phyloP scores from a whole-genome alignment of 2,797 vertebrate species.

The Cuniculus paca region DNA sequence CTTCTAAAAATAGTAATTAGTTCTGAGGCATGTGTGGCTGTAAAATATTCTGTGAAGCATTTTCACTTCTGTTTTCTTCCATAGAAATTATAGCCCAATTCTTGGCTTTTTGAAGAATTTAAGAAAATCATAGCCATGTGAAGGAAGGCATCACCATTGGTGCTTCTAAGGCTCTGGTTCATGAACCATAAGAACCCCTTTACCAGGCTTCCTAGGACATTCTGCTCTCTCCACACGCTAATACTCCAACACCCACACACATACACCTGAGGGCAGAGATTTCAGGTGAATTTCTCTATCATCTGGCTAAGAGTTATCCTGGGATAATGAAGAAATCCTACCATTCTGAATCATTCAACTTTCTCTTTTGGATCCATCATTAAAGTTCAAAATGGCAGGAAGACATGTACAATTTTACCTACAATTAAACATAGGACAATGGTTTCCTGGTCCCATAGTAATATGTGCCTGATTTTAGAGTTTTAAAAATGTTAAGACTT shows the following conservation, averaged over 20 bases:
- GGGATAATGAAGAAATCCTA: neutral
- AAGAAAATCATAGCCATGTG: neutral
- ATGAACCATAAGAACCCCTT: neutral
- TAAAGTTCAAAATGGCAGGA: neutral
- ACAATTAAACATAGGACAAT: neutral
- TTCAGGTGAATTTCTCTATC: constrained; percentile 4
- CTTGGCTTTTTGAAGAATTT: constrained; percentile 2
- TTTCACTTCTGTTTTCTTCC: constrained; percentile 8
- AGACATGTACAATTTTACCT: neutral
- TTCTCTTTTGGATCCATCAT: neutral
- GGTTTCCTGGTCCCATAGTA: neutral
- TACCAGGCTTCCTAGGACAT: neutral
- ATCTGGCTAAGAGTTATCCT: neutral
- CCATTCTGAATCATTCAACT: constrained; percentile 1
- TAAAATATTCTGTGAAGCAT: constrained; percentile 16
- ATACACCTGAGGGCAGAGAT: neutral
- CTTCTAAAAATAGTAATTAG: constrained; percentile 65
- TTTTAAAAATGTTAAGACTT: constrained; percentile 49
- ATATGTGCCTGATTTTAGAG: neutral
- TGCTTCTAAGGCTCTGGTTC: neutral
- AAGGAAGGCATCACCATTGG: neutral
- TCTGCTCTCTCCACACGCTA: neutral
- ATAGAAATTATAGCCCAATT: constrained; percentile 21
- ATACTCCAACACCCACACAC: neutral
- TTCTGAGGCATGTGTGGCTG: constrained; percentile 1